Percentiles rank a stretch among this genome's conserved stretches.
Evolutionary conservation across 2,888 invertebrate species (phyloP).

Genomic region (Mantis religiosa): DNA sequence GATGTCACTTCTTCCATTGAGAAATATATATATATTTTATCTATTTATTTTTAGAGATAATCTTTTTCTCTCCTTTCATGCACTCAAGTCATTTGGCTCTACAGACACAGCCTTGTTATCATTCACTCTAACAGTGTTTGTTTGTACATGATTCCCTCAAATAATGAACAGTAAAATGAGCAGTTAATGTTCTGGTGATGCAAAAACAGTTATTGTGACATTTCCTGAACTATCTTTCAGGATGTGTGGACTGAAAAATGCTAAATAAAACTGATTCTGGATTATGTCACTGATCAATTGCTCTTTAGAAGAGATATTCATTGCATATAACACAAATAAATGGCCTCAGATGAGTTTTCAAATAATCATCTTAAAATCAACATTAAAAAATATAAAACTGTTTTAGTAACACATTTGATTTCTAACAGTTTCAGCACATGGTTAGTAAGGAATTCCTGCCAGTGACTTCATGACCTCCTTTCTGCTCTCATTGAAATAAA

Average conservation of each 20-base stretch:
- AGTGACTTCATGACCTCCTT: neutral
- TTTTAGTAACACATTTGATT: neutral
- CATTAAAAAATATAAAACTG: neutral
- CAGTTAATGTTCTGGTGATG: neutral
- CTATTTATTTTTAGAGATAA: neutral
- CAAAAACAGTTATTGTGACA: neutral
- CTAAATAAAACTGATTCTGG: neutral
- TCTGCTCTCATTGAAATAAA: neutral
- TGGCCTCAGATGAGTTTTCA: neutral
- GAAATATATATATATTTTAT: slow-evolving; percentile 10
- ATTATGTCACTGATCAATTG: neutral
- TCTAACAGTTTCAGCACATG: neutral
- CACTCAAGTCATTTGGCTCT: slow-evolving; percentile 8
- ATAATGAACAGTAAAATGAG: neutral
- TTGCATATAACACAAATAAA: neutral
- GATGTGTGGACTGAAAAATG: neutral
- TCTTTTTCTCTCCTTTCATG: neutral
- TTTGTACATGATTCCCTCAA: slow-evolving; percentile 1
- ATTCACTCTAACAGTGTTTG: neutral
- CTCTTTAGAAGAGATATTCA: neutral
- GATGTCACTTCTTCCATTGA: neutral
- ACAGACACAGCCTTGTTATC: slow-evolving; percentile 14
- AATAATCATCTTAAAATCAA: neutral
- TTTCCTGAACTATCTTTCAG: neutral
- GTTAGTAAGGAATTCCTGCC: neutral